Evolutionary conservation across 2,888 invertebrate species (phyloP), one percentile per base, ranked within the genome.

Genomic region (Cistogaster globosa): DNA sequence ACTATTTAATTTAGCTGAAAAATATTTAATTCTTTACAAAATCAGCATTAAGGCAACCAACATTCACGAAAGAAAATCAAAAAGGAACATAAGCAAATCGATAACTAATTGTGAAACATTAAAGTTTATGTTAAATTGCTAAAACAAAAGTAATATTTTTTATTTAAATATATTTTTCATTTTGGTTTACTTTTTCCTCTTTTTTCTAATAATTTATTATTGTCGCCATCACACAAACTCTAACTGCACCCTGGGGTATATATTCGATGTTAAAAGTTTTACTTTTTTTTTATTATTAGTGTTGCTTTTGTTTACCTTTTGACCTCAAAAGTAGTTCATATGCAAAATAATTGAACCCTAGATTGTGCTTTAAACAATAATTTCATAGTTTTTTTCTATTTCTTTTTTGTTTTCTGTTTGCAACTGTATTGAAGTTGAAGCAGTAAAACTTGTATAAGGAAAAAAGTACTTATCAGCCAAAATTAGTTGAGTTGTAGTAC

Each of bases 331-430:
- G 26, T 69, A 82, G 81, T 78, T 85, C 75, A 78, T 48, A 81
- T 84, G 84, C 77, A 85, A 82, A 81, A 81, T 82, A 85, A 81
- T 84, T 85, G 84, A 85, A 82, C 84, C 74, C 84, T 74, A 78
- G 81, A 78, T 82, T 74, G 65, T 71, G 60, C 45, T 85, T 36
- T 12, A 80, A 14, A 53, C 20, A 68, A 22, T 42, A 76, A 53
- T 18, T 57, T 58, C 51, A 9, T 18, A 72, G 4, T 48, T 26
- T 48, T 65, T 55, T 45, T 38, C 22, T 42, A 55, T 48, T n/a
- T n/a, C n/a, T 7, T 36, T 26, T 48, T 57, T 55, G 32, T 5
- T 2, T 42, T 20, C 45, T 42, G 2, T 42, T 63, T 81, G n/a
- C n/a, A n/a, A n/a, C n/a, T n/a, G 48, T 48, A 75, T 69, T 75